These are phyloP conservation scores for Willisornis vidua DNA, from an alignment of 2,113 vertebrate species.

Conservation along the genomic window DNA sequence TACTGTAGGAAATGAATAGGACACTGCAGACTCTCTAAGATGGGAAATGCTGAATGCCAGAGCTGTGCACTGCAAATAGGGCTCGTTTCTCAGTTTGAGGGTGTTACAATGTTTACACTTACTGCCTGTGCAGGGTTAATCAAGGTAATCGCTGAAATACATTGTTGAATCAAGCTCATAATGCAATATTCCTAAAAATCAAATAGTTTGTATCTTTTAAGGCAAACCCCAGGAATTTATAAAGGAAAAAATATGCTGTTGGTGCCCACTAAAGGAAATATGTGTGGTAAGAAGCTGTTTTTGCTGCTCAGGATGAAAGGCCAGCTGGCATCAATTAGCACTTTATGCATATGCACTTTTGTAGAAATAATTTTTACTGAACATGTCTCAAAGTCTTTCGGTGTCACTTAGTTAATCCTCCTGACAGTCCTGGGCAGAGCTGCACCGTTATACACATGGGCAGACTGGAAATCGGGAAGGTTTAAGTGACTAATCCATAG, in stretches of 20 bases:
- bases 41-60: background rate
- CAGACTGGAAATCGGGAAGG: background rate
- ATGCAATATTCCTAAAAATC: background rate
- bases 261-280: background rate
- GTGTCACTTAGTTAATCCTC: background rate
- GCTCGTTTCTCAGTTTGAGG: background rate
- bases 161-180: background rate
- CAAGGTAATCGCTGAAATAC: background rate
- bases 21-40: background rate
- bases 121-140: background rate
- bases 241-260: background rate
- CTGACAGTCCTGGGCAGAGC: background rate
- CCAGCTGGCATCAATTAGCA: conserved; percentile 36
- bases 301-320: background rate
- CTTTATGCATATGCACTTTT: background rate
- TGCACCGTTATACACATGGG: background rate
- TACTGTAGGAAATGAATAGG: background rate
- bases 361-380: conserved; percentile 29
- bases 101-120: background rate
- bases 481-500: background rate
- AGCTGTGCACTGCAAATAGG: background rate
- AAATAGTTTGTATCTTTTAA: background rate
- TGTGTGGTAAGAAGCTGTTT: background rate
- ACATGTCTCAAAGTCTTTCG: background rate
- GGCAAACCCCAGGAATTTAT: background rate